A percentile compares a stretch with the other conserved stretches of the same genome.
phyloP scores from a whole-genome alignment of 1,140 invertebrate species.

The Diuraphis noxia region DNA sequence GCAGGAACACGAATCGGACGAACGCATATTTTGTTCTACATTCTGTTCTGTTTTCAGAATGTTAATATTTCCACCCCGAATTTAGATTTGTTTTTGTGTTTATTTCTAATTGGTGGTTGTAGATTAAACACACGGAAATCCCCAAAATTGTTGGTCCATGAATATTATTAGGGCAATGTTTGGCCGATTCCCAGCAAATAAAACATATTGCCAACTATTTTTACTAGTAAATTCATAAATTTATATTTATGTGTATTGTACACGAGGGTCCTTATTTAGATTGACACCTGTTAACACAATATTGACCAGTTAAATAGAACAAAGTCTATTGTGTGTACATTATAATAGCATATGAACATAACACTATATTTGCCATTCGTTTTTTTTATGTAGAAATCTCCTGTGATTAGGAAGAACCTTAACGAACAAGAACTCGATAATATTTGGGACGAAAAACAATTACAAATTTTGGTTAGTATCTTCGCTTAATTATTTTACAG shows the following conservation, averaged over 20 bases:
- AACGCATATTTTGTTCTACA: not conserved
- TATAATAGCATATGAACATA: not conserved
- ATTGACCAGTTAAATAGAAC: constrained; percentile 31
- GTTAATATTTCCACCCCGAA: not conserved
- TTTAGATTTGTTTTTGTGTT: not conserved
- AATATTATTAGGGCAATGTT: constrained; percentile 44
- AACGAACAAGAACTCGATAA: constrained; percentile 65
- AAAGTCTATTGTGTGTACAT: not conserved
- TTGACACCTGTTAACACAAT: constrained; percentile 38
- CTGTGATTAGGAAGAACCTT: not conserved
- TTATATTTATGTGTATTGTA: constrained; percentile 33
- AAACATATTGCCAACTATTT: constrained; percentile 46
- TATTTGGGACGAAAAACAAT: constrained; percentile 74
- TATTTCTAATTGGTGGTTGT: not conserved
- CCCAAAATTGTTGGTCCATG: not conserved
- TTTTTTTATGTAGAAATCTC: constrained; percentile 44
- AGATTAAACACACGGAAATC: not conserved
- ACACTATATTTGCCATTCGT: not conserved
- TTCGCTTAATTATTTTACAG: not conserved
- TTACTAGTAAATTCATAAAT: constrained; percentile 45
- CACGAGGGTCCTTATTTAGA: constrained; percentile 35
- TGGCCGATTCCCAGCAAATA: constrained; percentile 38
- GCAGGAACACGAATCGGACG: not conserved
- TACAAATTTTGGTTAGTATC: constrained; percentile 70
- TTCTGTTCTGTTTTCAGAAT: not conserved